Evolutionary conservation across 1,140 invertebrate species (phyloP).

Genomic region (Cydia strobilella): DNA sequence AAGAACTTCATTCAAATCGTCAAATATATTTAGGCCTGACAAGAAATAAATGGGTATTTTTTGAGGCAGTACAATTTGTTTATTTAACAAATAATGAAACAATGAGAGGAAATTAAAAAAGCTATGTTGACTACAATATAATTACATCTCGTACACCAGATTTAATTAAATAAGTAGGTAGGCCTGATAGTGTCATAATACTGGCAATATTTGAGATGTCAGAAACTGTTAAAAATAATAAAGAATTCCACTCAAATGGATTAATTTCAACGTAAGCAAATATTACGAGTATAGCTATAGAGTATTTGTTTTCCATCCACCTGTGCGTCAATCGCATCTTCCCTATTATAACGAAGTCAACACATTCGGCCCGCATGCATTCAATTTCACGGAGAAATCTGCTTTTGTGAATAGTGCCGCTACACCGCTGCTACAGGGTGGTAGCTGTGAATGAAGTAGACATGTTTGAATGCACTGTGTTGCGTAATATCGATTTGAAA

Average conservation of each 20-base stretch:
- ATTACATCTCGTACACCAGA: not conserved
- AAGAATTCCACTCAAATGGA: no score
- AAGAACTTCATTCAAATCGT: not conserved
- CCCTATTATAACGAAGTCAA: no score
- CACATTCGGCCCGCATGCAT: not conserved
- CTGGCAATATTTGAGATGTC: no score
- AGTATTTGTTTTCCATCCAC: no score
- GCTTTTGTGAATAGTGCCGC: not conserved
- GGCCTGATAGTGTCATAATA: no score
- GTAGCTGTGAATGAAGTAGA: no score
- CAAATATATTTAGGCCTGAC: not conserved
- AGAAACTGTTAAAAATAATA: no score
- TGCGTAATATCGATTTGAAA: no score
- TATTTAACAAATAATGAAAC: not conserved
- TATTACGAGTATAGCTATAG: no score
- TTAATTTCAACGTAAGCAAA: no score
- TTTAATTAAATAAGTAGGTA: not conserved
- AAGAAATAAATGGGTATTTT: not conserved
- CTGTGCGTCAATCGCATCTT: no score
- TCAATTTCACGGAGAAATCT: conserved; percentile 6
- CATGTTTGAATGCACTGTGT: no score
- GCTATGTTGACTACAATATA: not conserved
- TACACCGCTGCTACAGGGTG: not conserved
- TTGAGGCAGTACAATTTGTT: not conserved
- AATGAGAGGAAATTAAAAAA: not conserved